These are phyloP conservation scores for Solen grandis DNA, from an alignment of 1,140 invertebrate genomes.

Conservation along the genomic window DNA sequence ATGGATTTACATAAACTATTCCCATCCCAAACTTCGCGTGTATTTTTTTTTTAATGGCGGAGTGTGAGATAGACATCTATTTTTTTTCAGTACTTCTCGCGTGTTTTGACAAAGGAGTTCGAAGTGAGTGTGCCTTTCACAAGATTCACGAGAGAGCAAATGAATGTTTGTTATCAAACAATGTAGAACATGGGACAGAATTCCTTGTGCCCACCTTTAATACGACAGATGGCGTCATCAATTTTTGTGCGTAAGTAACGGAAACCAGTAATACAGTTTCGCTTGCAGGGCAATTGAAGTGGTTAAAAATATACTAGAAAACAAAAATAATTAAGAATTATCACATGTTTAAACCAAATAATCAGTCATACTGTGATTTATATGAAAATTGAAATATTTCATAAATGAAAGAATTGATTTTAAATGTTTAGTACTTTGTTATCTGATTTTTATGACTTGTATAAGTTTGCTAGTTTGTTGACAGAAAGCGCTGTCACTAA, in stretches of 20 bases:
- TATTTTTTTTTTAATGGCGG: too few relatives aligned
- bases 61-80: too few relatives aligned
- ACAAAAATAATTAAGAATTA: not conserved
- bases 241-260: constrained; percentile 35
- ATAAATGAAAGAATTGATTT: not conserved
- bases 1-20: too few relatives aligned
- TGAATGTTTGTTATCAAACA: not conserved
- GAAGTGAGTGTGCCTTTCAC: constrained; percentile 6
- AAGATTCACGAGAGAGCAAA: constrained; percentile 13
- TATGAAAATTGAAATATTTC: not conserved
- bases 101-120: too few relatives aligned
- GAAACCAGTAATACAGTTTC: not conserved
- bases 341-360: not conserved
- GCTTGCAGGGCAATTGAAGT: not conserved
- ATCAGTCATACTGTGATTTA: not conserved
- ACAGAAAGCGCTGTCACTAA: not conserved
- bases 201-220: constrained; percentile 21
- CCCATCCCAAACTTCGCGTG: too few relatives aligned
- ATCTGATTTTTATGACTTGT: too few relatives aligned
- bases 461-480: not conserved
- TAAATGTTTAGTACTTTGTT: too few relatives aligned
- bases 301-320: not conserved
- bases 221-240: constrained; percentile 10
- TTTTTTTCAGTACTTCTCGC: too few relatives aligned
- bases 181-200: not conserved